Evolutionary conservation across 2,113 vertebrate species (phyloP).

Genomic region (Gymnorhina tibicen): DNA sequence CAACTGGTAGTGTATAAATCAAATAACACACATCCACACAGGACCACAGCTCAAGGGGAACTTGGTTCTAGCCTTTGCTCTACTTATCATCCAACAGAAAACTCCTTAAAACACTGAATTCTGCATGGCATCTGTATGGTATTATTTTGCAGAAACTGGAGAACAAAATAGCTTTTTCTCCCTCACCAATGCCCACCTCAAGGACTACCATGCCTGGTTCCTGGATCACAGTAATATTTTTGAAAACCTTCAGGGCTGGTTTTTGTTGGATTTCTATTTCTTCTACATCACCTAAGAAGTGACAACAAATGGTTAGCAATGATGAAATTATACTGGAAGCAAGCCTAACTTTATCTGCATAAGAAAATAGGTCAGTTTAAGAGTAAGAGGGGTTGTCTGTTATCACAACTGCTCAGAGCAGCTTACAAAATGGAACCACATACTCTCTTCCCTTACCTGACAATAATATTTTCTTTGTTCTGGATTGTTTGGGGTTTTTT

Average conservation of each 20-base stretch:
- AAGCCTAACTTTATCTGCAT: neutral
- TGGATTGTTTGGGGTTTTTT: neutral
- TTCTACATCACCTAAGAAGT: slow-evolving; percentile 88
- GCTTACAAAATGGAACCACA: neutral
- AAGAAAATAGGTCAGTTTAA: neutral
- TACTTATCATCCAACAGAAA: neutral
- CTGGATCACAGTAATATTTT: slow-evolving; percentile 89
- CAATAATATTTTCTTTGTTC: neutral
- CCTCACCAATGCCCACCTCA: slow-evolving; percentile 77
- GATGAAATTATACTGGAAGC: neutral
- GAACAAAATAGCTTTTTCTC: neutral
- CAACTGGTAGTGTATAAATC: neutral
- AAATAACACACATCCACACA: neutral
- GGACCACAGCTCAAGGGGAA: neutral
- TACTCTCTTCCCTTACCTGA: neutral
- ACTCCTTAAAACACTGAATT: neutral
- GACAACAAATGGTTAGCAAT: neutral
- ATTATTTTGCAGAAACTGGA: neutral
- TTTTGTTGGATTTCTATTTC: slow-evolving; percentile 91
- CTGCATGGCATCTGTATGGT: neutral
- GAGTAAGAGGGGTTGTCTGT: neutral
- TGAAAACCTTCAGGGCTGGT: slow-evolving; percentile 89
- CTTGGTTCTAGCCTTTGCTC: neutral
- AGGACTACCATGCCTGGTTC: slow-evolving; percentile 90
- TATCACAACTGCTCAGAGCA: neutral